A percentile compares a stretch with the other conserved stretches of the same genome.
Conservation (phyloP, 2,888 invertebrate genomes). For the Endotricha flammealis region DNA sequence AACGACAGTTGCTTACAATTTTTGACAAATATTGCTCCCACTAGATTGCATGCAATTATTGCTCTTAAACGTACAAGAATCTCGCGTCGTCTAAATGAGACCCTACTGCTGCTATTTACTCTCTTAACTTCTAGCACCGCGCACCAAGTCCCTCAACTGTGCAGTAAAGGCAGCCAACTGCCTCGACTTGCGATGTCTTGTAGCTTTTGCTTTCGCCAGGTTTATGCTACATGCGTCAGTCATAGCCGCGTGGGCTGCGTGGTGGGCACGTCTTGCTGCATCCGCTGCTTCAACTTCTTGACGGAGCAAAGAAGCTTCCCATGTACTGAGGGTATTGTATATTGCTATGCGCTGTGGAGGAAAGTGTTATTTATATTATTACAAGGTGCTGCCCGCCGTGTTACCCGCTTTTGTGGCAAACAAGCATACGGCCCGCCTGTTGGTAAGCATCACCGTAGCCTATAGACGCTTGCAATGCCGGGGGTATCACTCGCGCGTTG, state of each 20-base stretch:
- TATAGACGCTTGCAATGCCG: too few species aligned
- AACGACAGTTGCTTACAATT: too few species aligned
- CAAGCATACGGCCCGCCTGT: too few species aligned
- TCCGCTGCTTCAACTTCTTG: conserved; percentile 47
- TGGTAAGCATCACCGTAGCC: too few species aligned
- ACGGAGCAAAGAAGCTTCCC: conserved; percentile 45
- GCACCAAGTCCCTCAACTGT: conserved; percentile 48
- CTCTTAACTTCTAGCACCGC: conserved; percentile 13
- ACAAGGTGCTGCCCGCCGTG: too few species aligned
- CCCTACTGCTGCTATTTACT: too few species aligned
- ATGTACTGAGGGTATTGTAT: conserved; percentile 48
- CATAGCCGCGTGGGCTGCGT: conserved; percentile 40
- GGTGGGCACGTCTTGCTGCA: conserved; percentile 36
- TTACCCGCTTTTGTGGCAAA: too few species aligned
- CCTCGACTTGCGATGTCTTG: conserved; percentile 30
- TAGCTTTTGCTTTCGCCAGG: conserved; percentile 34
- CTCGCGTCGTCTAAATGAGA: too few species aligned
- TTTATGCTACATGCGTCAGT: conserved; percentile 35
- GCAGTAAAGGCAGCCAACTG: conserved; percentile 44
- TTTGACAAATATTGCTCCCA: too few species aligned
- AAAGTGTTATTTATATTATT: background rate
- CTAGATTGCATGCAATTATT: too few species aligned
- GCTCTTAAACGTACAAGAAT: too few species aligned
- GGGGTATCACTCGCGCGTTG: too few species aligned
- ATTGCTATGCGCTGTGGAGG: conserved; percentile 51